A percentile compares a stretch with the other conserved stretches of the same genome.
phyloP scores from a whole-genome alignment of 2,797 vertebrate genomes.

The Hylomyscus alleni region DNA sequence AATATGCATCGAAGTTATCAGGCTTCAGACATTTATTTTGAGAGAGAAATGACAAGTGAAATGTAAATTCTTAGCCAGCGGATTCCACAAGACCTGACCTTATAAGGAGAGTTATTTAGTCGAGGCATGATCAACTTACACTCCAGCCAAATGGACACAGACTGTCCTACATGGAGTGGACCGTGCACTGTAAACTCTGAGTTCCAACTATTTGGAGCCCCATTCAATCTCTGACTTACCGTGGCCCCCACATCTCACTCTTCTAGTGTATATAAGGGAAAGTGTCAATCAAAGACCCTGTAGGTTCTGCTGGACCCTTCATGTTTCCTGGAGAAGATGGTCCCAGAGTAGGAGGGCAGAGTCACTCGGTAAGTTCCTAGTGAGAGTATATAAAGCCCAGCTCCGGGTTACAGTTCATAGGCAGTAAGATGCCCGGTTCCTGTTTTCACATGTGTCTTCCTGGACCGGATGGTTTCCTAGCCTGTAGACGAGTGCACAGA shows the following conservation, averaged over 20 bases:
- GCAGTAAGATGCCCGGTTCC: accelerated
- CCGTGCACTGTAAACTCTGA: not conserved
- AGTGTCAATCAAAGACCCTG: not conserved
- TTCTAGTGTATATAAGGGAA: not conserved
- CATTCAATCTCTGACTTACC: not conserved
- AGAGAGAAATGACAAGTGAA: slow-evolving; percentile 51
- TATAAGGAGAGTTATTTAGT: slow-evolving; percentile 36
- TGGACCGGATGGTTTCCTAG: not conserved
- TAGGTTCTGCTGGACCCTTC: not conserved
- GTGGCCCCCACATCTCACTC: not conserved
- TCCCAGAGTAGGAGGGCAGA: not conserved
- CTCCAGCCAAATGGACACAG: not conserved
- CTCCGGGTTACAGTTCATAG: not conserved
- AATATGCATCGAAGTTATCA: slow-evolving; percentile 62
- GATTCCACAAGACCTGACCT: not conserved
- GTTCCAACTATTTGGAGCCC: not conserved
- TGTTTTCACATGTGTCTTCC: not conserved
- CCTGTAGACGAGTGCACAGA: not conserved
- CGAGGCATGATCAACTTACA: not conserved
- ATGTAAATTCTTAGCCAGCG: slow-evolving; percentile 16
- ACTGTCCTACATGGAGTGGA: not conserved
- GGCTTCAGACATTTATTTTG: slow-evolving; percentile 48
- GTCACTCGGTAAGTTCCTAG: not conserved
- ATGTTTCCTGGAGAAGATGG: not conserved
- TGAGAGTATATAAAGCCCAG: not conserved